These are phyloP conservation scores for Ichneumon xanthorius DNA, from an alignment of 2,888 invertebrate genomes.

Conservation along the genomic window DNA sequence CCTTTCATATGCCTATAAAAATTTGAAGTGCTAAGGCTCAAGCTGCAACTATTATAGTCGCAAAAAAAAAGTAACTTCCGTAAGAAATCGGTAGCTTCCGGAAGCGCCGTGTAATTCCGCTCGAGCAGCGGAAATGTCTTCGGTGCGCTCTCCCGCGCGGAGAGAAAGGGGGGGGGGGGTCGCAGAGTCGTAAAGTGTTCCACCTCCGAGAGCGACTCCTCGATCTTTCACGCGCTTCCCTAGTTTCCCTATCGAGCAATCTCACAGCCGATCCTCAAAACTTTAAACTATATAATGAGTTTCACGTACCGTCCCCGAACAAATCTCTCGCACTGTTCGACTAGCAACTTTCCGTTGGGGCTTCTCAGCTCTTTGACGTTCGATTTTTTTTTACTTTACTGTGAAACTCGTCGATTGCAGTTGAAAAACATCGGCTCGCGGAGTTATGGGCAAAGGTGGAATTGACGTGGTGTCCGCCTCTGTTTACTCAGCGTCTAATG, in stretches of 20 bases:
- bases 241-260: background rate
- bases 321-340: background rate
- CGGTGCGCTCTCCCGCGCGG: background rate
- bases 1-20: background rate
- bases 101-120: background rate
- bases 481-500: background rate
- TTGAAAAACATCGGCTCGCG: background rate
- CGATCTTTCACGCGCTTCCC: slow-evolving; percentile 15
- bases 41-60: background rate
- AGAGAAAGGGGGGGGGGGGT: background rate
- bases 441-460: background rate
- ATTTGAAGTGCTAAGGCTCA: background rate
- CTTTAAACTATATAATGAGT: background rate
- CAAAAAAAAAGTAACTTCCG: background rate
- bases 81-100: background rate
- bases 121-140: background rate
- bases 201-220: background rate
- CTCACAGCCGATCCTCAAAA: background rate
- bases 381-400: too few relatives aligned
- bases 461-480: background rate
- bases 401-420: too few relatives aligned
- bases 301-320: slow-evolving; percentile 1
- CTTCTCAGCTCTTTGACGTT: too few relatives aligned
- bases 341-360: too few relatives aligned
- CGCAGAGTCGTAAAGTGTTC: background rate